Conservation (phyloP, 1,140 invertebrate genomes). For the Portunus trituberculatus region DNA sequence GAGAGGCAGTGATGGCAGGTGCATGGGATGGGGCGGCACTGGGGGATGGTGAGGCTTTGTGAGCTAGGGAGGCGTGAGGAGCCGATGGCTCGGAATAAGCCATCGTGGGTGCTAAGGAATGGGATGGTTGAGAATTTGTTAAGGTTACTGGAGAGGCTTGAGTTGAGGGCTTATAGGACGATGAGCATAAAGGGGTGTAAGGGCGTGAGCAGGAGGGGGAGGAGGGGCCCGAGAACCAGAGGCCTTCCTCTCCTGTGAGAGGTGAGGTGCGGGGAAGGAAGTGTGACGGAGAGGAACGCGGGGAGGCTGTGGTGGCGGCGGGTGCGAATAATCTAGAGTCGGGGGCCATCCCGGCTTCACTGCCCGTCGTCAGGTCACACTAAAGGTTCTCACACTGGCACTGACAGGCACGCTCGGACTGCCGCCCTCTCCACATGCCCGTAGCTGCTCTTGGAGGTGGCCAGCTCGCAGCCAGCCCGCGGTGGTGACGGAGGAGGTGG, state of each 20-base stretch:
- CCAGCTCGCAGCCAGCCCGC: conserved; percentile 67
- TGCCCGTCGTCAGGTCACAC: conserved; percentile 68
- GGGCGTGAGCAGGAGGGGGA: conserved; percentile 57
- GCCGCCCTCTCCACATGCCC: conserved; percentile 72
- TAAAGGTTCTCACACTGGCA: conserved; percentile 73
- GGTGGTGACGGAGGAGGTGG: conserved; percentile 62
- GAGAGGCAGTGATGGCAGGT: conserved; percentile 47
- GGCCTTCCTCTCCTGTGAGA: conserved; percentile 72
- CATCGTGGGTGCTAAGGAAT: conserved; percentile 42
- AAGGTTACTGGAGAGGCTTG: background rate
- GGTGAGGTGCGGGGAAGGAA: conserved; percentile 13
- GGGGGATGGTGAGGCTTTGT: background rate
- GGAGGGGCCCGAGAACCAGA: conserved; percentile 69
- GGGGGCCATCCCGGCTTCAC: conserved; percentile 68
- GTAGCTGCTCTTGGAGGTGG: conserved; percentile 58
- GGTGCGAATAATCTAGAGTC: conserved; percentile 73
- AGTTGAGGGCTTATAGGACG: conserved; percentile 32
- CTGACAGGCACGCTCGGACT: conserved; percentile 56
- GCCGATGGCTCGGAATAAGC: conserved; percentile 6
- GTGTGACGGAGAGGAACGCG: background rate
- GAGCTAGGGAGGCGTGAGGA: background rate
- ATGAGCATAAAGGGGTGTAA: conserved; percentile 24
- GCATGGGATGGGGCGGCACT: conserved; percentile 39
- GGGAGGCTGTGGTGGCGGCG: conserved; percentile 43
- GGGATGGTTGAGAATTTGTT: background rate